Percentiles rank a stretch among this genome's conserved stretches.
These are phyloP conservation scores for Platycheirus albimanus DNA, from an alignment of 2,888 invertebrate genomes.

Conservation along the genomic window DNA sequence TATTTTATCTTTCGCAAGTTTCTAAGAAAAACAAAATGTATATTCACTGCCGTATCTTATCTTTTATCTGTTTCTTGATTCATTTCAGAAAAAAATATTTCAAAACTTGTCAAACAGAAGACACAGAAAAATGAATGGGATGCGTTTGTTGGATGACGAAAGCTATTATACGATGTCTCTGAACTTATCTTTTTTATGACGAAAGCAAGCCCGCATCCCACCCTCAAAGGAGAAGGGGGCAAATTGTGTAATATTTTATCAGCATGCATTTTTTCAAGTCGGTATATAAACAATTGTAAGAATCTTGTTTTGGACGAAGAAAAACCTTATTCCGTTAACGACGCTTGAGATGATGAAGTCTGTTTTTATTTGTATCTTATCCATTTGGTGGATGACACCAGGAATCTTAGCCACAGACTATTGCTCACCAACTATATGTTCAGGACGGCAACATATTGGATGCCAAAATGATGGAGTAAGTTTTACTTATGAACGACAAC, in stretches of 20 bases:
- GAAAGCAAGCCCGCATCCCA: no score
- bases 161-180: constrained; percentile 7
- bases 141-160: no score
- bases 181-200: constrained; percentile 6
- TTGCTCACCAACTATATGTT: constrained; percentile 31
- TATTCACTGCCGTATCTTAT: no score
- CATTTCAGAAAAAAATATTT: no score
- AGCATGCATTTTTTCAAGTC: neutral
- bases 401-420: constrained; percentile 4
- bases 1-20: no score
- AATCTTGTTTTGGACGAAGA: neutral
- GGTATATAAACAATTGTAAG: constrained; percentile 1
- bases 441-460: constrained; percentile 8
- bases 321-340: neutral
- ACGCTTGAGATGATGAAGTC: constrained; percentile 9
- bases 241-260: no score
- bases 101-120: no score
- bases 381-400: neutral
- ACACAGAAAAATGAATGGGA: no score
- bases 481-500: neutral
- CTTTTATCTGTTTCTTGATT: no score
- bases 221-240: no score
- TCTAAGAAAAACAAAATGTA: no score
- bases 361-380: neutral
- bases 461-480: constrained; percentile 52